Evolutionary conservation across 2,797 vertebrate genomes (phyloP), one percentile per base, ranked within the genome.

Genomic region (Poecilia picta): DNA sequence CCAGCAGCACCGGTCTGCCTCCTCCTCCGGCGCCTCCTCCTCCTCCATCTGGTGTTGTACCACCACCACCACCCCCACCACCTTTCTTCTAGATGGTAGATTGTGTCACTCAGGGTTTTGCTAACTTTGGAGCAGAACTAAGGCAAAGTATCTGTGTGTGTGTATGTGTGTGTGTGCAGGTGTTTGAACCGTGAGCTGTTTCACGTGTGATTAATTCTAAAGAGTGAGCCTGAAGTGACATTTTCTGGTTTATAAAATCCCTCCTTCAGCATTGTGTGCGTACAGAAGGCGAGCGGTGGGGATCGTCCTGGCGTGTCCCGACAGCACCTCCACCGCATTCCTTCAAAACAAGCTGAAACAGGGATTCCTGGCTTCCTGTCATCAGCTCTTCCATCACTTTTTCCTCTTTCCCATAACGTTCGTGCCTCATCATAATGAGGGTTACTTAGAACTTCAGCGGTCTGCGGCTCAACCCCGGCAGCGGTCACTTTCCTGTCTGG

Each of bases 301-400:
- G 36, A 76, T 78, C 36, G 70, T 64, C 64, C 55, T 41, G 20
- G 81, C 94, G 31, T 89, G 94, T 93, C 88, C 70, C 75, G 77
- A 89, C 93, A 90, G 12, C 74, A 36, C 83, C 79, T 53, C 2
- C 0, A 31, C 81, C 47, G 53, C 94, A 94, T 95, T 95, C 94
- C 90, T 86, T 1, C 57, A 74, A 66, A 84, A 91, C 94, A 90
- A 87, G 94, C 84, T 85, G 59, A 77, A 89, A 95, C 93, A 90
- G 5, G 25, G 83, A 80, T 39, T 73, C 73, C 11, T 72, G 57
- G 7, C 8, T 79, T 77, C 75, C 15, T 64, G 77, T 45, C 53
- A 31, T 72, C 41, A 41, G 41, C 43, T 16, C 43, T n/a, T 33
- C 64, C 41, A 43, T 23, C 23, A 62, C 47, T 36, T 2, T 75